Evolutionary conservation across 2,888 invertebrate species (phyloP), one percentile per base, ranked within the genome.

Genomic region (Leptothorax acervorum): DNA sequence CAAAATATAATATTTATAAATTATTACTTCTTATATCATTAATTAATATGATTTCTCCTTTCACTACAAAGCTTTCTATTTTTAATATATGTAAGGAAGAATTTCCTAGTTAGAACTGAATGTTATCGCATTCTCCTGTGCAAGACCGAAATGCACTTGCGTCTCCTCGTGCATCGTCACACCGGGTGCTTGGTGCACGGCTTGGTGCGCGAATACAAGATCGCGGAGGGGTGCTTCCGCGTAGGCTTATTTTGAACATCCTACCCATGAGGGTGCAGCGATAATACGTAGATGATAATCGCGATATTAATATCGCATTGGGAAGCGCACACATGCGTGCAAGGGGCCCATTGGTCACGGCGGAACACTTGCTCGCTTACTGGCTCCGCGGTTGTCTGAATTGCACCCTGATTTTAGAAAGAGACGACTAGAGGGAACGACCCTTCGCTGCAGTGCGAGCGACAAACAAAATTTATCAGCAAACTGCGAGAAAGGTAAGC

Each of bases 291-390:
- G 94, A 95, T 94, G 94, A 94, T 94, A 95, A 94, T 95, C 94
- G 94, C 91, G 94, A 95, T 94, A 95, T 94, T 95, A 95, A 95
- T 95, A 95, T 94, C 94, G 92, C 94, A 95, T 95, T 94, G 94
- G 94, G 94, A 94, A 94, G 93, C 92, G 94, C 94, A 94, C 94
- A 94, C 94, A 94, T 94, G 94, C 94, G 94, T 94, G 94, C 94
- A 94, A 93, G 91, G 79, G 91, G 90, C 87, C 89, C 92, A 94
- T 94, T 94, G 94, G 94, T 94, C 94, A 94, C 93, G 94, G 93
- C 87, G 93, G 93, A 94, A 94, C 94, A 94, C 94, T 94, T 94
- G 94, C 92, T 93, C 90, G 90, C 84, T 91, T 88, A 86, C 91
- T 89, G 90, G 91, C 91, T 86, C 28, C 91, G 92, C 89, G 93